phyloP scores from a whole-genome alignment of 37 sponge, comb jelly and placozoan genomes.

The Axinella damicornis region DNA sequence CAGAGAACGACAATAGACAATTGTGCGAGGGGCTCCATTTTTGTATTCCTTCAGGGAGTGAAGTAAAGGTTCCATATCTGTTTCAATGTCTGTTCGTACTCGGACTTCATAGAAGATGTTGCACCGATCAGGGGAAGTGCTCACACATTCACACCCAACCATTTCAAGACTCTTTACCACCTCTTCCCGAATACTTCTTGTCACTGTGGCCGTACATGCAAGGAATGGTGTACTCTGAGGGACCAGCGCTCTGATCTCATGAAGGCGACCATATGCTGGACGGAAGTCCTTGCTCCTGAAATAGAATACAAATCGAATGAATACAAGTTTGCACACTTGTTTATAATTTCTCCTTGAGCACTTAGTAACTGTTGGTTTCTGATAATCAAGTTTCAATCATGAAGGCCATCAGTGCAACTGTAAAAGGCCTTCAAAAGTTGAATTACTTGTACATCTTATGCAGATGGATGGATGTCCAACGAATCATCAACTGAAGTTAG shows the following conservation, averaged over 20 bases:
- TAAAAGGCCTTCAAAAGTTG: no score
- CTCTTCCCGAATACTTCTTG: neutral
- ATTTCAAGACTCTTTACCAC: conserved; percentile 13
- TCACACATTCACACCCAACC: conserved; percentile 9
- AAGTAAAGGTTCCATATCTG: conserved; percentile 1
- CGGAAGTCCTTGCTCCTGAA: conserved; percentile 52
- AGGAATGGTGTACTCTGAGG: conserved; percentile 10
- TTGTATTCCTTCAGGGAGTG: conserved; percentile 7
- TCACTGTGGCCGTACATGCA: conserved; percentile 43
- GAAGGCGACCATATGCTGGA: conserved; percentile 36
- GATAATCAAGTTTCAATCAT: no score
- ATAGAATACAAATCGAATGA: neutral
- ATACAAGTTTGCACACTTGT: neutral
- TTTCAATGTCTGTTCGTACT: conserved; percentile 9
- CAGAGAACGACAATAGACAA: conserved; percentile 56
- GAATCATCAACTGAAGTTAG: no score
- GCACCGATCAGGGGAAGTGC: conserved; percentile 41
- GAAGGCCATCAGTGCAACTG: no score
- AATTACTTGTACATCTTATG: no score
- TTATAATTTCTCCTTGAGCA: no score
- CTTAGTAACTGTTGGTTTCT: no score
- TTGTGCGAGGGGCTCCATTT: conserved; percentile 20
- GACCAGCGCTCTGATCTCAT: conserved; percentile 50
- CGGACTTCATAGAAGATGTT: conserved; percentile 51
- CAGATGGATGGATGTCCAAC: no score